Evolutionary conservation across 2,113 vertebrate species (phyloP), one percentile per base, ranked within the genome.

Genomic region (Periophthalmodon schlosseri): DNA sequence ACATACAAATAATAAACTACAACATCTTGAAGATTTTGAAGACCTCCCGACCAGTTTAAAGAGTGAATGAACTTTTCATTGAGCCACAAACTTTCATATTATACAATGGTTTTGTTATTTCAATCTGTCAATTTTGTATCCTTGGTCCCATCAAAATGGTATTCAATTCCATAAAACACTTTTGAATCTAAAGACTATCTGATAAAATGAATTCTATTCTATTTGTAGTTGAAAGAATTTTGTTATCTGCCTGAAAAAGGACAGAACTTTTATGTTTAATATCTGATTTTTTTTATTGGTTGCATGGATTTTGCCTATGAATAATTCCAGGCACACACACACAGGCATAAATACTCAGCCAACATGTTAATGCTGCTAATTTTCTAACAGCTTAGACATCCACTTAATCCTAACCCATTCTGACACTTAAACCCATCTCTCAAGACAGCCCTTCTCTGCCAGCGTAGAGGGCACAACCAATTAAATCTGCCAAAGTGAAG

Each of bases 351-450:
- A 78, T 68, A 70, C 69, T 66, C 56, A 4, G 12, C 47, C 46
- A 64, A 54, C 63, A 72, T 68, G 68, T 85, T 36, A 71, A 57
- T 67, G 69, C 67, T 36, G 54, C 75, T 85, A 73, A 83, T 81
- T 74, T 87, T 82, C 76, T 52, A 76, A 50, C 74, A 77, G 72
- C 80, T 73, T 67, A 44, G 49, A 68, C 73, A 78, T 82, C 81
- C 82, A 82, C 80, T 85, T 87, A 88, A 90, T 89, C 86, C 80
- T 84, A 79, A 92, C 78, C 77, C 77, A 66, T 86, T 82, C 71
- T 85, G 83, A 90, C 88, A 86, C 83, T 75, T 86, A 79, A 87
- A 84, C 77, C 83, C 58, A 13, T 80, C 81, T 91, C 90, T 87
- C 76, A 88, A 88, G 52, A 67, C 80, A 70, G 84, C 78, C 79